Conservation (phyloP, 2,797 vertebrate genomes). For the Peromyscus aztecus region DNA sequence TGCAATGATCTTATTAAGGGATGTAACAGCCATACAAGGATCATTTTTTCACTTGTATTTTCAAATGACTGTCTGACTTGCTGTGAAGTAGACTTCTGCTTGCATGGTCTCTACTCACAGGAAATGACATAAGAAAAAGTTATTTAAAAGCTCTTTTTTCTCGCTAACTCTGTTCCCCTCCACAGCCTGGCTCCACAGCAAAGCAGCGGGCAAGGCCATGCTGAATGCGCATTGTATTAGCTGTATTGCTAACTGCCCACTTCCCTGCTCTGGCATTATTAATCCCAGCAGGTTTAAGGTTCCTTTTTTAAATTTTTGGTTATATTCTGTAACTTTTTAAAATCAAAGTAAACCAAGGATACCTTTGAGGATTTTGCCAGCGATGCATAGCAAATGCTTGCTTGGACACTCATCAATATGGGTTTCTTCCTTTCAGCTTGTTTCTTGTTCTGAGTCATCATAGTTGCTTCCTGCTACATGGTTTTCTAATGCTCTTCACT, state of each 20-base stretch:
- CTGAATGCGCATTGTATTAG: not conserved
- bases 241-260: not conserved
- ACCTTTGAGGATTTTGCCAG: not conserved
- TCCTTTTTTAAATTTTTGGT: not conserved
- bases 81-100: conserved; percentile 27
- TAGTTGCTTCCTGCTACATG: conserved; percentile 30
- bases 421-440: not conserved
- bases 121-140: conserved; percentile 49
- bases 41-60: conserved; percentile 62
- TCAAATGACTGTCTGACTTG: conserved; percentile 3
- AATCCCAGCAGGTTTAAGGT: not conserved
- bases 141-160: not conserved
- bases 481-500: conserved; percentile 40
- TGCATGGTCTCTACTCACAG: conserved; percentile 19
- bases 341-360: not conserved
- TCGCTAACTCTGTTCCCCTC: not conserved
- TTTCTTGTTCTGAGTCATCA: conserved; percentile 25
- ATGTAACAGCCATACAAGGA: not conserved
- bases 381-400: not conserved
- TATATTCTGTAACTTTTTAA: not conserved
- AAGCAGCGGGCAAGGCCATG: not conserved
- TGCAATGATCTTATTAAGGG: conserved; percentile 11
- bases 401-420: not conserved
- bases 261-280: conserved; percentile 15
- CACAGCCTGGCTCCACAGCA: not conserved